A percentile compares a stretch with the other conserved stretches of the same genome.
Evolutionary conservation across 2,113 vertebrate genomes (phyloP).

Genomic region (Lates calcarifer): DNA sequence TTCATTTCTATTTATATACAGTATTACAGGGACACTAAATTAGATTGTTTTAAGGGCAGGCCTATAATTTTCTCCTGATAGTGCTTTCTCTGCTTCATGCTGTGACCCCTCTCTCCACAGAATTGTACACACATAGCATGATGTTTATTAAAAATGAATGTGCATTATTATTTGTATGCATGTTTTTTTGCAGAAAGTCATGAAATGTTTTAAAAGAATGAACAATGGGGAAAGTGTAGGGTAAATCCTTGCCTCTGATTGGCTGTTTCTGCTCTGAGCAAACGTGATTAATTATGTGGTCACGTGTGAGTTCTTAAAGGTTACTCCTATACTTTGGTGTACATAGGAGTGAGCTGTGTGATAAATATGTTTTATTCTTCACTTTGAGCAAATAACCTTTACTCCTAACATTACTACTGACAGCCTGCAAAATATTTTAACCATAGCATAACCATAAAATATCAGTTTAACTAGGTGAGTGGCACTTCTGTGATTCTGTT

Average conservation of each 20-base stretch:
- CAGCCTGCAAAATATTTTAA: not conserved
- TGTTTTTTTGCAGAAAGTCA: not conserved
- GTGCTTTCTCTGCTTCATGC: not conserved
- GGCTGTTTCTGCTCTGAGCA: not conserved
- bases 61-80: no score
- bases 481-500: not conserved
- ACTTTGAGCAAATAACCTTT: not conserved
- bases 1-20: no score
- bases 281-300: constrained; percentile 20
- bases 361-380: constrained; percentile 23
- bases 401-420: not conserved
- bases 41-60: no score
- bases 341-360: not conserved
- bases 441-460: not conserved
- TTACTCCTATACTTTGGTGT: not conserved
- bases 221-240: not conserved
- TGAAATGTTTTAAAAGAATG: not conserved
- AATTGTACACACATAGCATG: not conserved
- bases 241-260: constrained; percentile 12
- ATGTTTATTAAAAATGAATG: not conserved
- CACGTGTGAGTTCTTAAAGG: constrained; percentile 28
- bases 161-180: not conserved
- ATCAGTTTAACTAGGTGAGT: not conserved
- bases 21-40: no score
- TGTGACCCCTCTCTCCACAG: not conserved